These are phyloP conservation scores for Petrocephalus schoutedeni DNA, from an alignment of 2,797 vertebrate species.

Conservation along the genomic window DNA sequence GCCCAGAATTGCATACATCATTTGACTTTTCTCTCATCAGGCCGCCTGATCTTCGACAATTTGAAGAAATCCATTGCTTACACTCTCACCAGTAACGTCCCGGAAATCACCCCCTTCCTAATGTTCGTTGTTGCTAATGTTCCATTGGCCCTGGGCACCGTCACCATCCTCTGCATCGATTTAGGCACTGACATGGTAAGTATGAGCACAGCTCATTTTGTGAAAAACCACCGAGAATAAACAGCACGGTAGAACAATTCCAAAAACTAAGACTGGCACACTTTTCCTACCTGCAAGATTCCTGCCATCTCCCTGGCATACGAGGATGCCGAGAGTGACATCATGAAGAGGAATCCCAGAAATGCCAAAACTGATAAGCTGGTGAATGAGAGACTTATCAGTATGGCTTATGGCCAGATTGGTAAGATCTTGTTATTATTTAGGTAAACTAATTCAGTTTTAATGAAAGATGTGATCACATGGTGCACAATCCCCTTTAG, in stretches of 20 bases:
- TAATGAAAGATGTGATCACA: background rate
- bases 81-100: slow-evolving; percentile 82
- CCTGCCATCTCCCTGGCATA: slow-evolving; percentile 82
- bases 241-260: background rate
- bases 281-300: slow-evolving; percentile 51
- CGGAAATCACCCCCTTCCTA: slow-evolving; percentile 80
- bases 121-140: slow-evolving; percentile 80
- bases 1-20: background rate
- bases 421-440: slow-evolving; percentile 55
- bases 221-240: background rate
- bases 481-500: background rate
- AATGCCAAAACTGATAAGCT: slow-evolving; percentile 79
- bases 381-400: slow-evolving; percentile 80
- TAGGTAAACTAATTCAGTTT: background rate
- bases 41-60: slow-evolving; percentile 83
- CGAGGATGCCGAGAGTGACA: slow-evolving; percentile 79
- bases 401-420: slow-evolving; percentile 82
- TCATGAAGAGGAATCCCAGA: slow-evolving; percentile 82
- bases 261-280: background rate
- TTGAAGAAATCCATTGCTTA: slow-evolving; percentile 84
- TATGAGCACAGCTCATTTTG: background rate
- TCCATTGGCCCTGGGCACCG: slow-evolving; percentile 77
- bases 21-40: slow-evolving; percentile 41
- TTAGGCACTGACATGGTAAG: slow-evolving; percentile 82
- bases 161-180: slow-evolving; percentile 81